A percentile compares a stretch with the other conserved stretches of the same genome.
Conservation (phyloP, 2,888 invertebrate genomes). For the Harpalus rubripes region DNA sequence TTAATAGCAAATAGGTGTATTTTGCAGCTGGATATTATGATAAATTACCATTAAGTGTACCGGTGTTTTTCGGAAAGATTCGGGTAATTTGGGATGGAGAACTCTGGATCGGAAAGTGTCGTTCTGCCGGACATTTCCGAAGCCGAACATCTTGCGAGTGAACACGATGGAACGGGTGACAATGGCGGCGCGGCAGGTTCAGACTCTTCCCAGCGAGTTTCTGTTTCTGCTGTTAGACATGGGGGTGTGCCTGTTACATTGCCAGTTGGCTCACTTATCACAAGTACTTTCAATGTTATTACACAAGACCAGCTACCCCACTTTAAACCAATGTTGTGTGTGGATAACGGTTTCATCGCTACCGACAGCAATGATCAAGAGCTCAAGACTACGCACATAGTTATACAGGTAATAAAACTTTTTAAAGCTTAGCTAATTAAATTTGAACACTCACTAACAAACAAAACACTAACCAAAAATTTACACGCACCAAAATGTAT, state of each 20-base stretch:
- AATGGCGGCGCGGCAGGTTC: slow-evolving; percentile 75
- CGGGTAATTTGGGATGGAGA: slow-evolving; percentile 76
- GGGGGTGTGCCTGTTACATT: slow-evolving; percentile 82
- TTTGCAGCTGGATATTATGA: slow-evolving; percentile 55
- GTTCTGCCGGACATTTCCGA: slow-evolving; percentile 86
- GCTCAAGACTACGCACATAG: slow-evolving; percentile 87
- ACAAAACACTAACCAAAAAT: slow-evolving; percentile 10
- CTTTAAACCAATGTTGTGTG: slow-evolving; percentile 91
- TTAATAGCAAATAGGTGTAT: slow-evolving; percentile 48
- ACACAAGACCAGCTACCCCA: slow-evolving; percentile 91
- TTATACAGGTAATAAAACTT: slow-evolving; percentile 79
- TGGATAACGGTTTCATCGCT: slow-evolving; percentile 91
- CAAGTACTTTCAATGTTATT: slow-evolving; percentile 91
- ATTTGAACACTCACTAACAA: background rate
- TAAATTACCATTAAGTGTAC: slow-evolving; percentile 58
- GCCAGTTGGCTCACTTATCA: slow-evolving; percentile 89
- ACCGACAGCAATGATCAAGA: slow-evolving; percentile 84
- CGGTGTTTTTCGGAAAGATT: slow-evolving; percentile 67
- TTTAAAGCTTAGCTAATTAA: slow-evolving; percentile 1
- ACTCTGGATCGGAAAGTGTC: slow-evolving; percentile 82
- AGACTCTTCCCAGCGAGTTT: slow-evolving; percentile 72
- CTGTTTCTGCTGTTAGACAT: slow-evolving; percentile 76
- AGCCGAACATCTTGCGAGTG: slow-evolving; percentile 83
- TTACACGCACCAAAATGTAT: slow-evolving; percentile 1
- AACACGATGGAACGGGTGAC: slow-evolving; percentile 80